phyloP scores from a whole-genome alignment of 1,140 invertebrate species.

The Lamellibrachia luymesi region DNA sequence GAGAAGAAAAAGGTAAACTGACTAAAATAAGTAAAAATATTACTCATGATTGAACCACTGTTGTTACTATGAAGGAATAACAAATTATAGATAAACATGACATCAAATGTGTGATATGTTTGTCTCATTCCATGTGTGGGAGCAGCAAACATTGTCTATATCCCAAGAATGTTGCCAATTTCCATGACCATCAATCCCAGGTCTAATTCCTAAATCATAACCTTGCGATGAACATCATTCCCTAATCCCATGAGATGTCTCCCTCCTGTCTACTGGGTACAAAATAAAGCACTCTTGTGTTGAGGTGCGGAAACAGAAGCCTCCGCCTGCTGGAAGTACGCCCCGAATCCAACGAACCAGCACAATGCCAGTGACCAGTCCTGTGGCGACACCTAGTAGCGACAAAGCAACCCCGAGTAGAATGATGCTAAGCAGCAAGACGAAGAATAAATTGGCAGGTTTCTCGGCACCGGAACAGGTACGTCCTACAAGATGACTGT shows the following conservation, averaged over 20 bases:
- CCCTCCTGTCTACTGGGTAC: not conserved
- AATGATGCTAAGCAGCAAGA: slow-evolving; percentile 41
- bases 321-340: not conserved
- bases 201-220: not conserved
- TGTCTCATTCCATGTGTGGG: not conserved
- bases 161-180: not conserved
- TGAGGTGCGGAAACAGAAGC: not conserved
- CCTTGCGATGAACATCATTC: too few relatives aligned
- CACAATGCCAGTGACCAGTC: not conserved
- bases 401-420: slow-evolving; percentile 27
- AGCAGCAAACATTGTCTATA: not conserved
- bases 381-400: not conserved
- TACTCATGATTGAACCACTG: too few relatives aligned
- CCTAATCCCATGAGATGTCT: not conserved
- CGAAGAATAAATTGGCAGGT: slow-evolving; percentile 52
- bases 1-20: too few relatives aligned
- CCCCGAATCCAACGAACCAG: not conserved
- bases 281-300: not conserved
- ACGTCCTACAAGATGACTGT: slow-evolving; percentile 24
- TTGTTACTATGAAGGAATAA: not conserved
- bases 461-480: slow-evolving; percentile 45
- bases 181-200: not conserved
- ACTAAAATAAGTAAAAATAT: too few relatives aligned
- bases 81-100: not conserved
- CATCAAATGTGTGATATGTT: not conserved